Percentiles rank a stretch among this genome's conserved stretches.
Evolutionary conservation across 2,113 vertebrate genomes (phyloP).

Genomic region (Regulus satrapa): DNA sequence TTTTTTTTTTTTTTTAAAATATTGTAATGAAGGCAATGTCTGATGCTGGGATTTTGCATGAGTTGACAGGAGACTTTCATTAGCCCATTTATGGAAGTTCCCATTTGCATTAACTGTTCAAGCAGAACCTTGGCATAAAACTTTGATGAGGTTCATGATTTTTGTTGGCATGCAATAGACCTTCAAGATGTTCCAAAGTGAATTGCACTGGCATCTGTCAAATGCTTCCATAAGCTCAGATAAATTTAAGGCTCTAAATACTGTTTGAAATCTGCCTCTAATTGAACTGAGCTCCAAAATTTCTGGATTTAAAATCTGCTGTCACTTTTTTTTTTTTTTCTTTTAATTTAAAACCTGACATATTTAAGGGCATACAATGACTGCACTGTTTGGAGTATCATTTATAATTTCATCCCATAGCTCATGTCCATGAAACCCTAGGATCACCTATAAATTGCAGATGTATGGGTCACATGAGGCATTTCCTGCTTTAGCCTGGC

Average conservation of each 20-base stretch:
- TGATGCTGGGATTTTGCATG: neutral
- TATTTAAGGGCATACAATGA: neutral
- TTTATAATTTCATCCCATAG: neutral
- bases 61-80: constrained; percentile 11
- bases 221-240: constrained; percentile 4
- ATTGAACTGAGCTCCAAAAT: neutral
- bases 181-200: constrained; percentile 10
- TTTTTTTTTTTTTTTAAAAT: neutral
- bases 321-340: neutral
- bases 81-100: neutral
- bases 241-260: constrained; percentile 4
- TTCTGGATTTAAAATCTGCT: neutral
- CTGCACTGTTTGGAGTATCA: neutral
- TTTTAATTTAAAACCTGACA: neutral
- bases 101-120: constrained; percentile 19
- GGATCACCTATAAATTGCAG: neutral
- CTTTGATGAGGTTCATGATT: constrained; percentile 36
- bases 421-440: neutral
- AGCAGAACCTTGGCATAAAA: constrained; percentile 34
- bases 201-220: constrained; percentile 36
- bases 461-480: neutral
- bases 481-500: neutral
- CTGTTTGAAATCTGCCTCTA: neutral
- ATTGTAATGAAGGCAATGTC: neutral
- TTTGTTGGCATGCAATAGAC: constrained; percentile 33